A percentile compares a stretch with the other conserved stretches of the same genome.
Evolutionary conservation across 2,113 vertebrate species (phyloP).

Genomic region (Leucopsar rothschildi): DNA sequence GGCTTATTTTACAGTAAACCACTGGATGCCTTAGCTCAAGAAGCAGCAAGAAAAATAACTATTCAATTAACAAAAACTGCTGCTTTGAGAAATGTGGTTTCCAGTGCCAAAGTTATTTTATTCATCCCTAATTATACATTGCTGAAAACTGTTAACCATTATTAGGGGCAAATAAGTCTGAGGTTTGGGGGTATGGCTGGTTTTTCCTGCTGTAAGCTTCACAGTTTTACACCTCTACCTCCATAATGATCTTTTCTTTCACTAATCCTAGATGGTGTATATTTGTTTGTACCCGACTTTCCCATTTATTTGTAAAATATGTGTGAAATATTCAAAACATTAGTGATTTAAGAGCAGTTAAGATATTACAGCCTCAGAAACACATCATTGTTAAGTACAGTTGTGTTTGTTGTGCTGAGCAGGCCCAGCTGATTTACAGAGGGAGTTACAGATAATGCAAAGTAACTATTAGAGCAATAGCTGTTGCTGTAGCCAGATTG

Average conservation of each 20-base stretch:
- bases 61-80: background rate
- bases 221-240: background rate
- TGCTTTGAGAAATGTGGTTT: background rate
- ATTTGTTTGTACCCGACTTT: background rate
- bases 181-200: background rate
- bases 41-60: background rate
- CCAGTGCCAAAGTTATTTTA: background rate
- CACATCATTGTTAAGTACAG: accelerated
- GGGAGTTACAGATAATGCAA: background rate
- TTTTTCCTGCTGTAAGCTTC: background rate
- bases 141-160: background rate
- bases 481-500: background rate
- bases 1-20: background rate
- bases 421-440: background rate
- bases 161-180: background rate
- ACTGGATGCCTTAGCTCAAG: background rate
- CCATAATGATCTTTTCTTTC: background rate
- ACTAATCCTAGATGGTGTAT: background rate
- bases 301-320: background rate
- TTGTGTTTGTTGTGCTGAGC: background rate
- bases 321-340: background rate
- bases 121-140: background rate
- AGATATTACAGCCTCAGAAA: background rate
- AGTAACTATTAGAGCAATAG: background rate
- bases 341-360: background rate